Evolutionary conservation across 2,113 vertebrate genomes (phyloP), one percentile per base, ranked within the genome.

Genomic region (Leucoraja erinaceus): DNA sequence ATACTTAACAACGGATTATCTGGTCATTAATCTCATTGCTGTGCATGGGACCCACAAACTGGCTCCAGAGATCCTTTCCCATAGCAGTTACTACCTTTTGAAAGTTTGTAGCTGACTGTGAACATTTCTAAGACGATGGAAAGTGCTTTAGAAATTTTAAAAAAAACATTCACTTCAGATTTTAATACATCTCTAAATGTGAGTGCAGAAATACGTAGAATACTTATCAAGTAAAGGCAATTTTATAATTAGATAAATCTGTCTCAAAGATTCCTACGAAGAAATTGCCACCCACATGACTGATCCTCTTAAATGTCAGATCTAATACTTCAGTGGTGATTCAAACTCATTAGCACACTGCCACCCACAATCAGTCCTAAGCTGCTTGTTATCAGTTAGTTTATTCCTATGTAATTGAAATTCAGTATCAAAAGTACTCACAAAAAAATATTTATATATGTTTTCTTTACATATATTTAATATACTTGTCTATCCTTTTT

Each of bases 311-410:
- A 31, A 88, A 88, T 33, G 83, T 88, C 28, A 66, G 83, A 63
- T 88, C n/a, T 88, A 63, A 66, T 88, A 18, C 61, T 88, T 88
- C 83, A 88, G 14, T 66, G 28, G 63, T 31, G 83, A 88, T 88
- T 66, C 83, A 18, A 28, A 2, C 83, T 88, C 28, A 18, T 63
- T 63, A 63, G 5, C 28, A 14, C 59, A 5, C 25, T 31, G 59
- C 83, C 59, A 63, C 59, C 28, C 83, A 88, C 83, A 88, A 31
- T 88, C 83, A 86, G 59, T 88, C 83, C 14, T 31, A 31, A n/a
- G 31, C 83, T 66, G 83, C 59, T 88, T 61, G 28, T 88, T 88
- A 88, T 31, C n/a, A 59, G 16, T 88, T 88, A 18, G 14, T 31
- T 83, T 56, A 11, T 33, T 63, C 28, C 28, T 8, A 12, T 66